Evolutionary conservation across 2,888 invertebrate genomes (phyloP).

Genomic region (Tiliacea aurago): DNA sequence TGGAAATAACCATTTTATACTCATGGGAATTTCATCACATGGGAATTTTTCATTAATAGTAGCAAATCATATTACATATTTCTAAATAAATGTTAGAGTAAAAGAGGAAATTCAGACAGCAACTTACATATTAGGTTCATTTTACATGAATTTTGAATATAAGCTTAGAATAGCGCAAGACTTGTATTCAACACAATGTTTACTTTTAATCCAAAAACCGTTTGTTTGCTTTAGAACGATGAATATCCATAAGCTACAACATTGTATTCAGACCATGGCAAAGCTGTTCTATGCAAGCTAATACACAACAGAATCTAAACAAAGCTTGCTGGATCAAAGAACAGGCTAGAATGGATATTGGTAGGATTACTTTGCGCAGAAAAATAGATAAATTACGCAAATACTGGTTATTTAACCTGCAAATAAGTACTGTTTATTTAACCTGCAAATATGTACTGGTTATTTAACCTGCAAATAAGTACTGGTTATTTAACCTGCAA

Average conservation of each 20-base stretch:
- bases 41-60: too few relatives aligned
- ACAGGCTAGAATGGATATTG: slow-evolving; percentile 16
- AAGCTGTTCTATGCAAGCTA: slow-evolving; percentile 19
- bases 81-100: neutral
- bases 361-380: neutral
- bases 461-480: too few relatives aligned
- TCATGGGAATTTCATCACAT: neutral
- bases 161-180: slow-evolving; percentile 20
- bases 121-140: neutral
- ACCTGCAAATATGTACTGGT: too few relatives aligned
- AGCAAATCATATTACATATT: neutral
- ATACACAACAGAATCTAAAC: slow-evolving; percentile 27
- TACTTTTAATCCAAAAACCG: slow-evolving; percentile 50
- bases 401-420: too few relatives aligned
- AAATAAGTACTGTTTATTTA: too few relatives aligned
- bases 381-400: too few relatives aligned
- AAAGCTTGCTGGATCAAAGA: slow-evolving; percentile 18
- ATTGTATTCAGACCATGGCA: slow-evolving; percentile 30
- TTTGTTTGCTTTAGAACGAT: slow-evolving; percentile 35
- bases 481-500: too few relatives aligned
- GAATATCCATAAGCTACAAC: slow-evolving; percentile 48
- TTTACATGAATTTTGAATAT: slow-evolving; percentile 4
- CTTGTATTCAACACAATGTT: slow-evolving; percentile 39
- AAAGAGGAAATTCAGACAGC: slow-evolving; percentile 1
- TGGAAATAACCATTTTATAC: neutral